Evolutionary conservation across 92 coral and sea anemone genomes (phyloP), one percentile per base, ranked within the genome.

Genomic region (Hydrozoanthus gracilis): DNA sequence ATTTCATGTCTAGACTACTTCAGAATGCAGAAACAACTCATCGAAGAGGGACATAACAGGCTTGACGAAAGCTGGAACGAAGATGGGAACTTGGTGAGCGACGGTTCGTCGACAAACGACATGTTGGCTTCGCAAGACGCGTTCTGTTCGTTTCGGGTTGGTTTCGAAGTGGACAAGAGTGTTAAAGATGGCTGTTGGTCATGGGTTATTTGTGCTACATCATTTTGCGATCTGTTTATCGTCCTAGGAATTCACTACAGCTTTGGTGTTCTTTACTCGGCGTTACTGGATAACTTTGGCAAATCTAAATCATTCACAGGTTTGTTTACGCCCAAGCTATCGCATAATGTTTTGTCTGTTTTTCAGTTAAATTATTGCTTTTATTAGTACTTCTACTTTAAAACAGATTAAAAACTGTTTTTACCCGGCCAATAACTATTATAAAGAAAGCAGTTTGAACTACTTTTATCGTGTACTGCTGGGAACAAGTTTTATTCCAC

Each of bases 201-300:
- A 11, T 97, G 99, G 99, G 83, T 97, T 3, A 89, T 97, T 6
- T 97, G 99, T 74, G 98, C 92, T 12, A 96, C 99, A 0, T 95
- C 99, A 2, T 97, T 97, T 75, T 95, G 94, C 18, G 96, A 92
- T 51, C 71, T 97, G 54, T 97, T 97, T 45, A 89, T 97, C 3
- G 98, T 95, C 4, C 91, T 97, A 5, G 99, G 99, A 11, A 92
- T 92, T 72, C 99, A 94, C 56, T 97, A 97, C 13, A 89, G 96
- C 44, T 94, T 95, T 73, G 99, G 99, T 6, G 97, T 97, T 6
- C 60, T 95, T 9, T 97, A 92, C 18, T 98, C 95, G 6, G 95
- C 99, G 5, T 73, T 97, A 55, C 91, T 97, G 54, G 97, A 93
- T 72, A 86, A 88, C 18, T 97, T 97, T 87, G 91, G 89, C 5